These are phyloP conservation scores for Onychomys leucogaster DNA, from an alignment of 2,797 vertebrate species.

Conservation along the genomic window DNA sequence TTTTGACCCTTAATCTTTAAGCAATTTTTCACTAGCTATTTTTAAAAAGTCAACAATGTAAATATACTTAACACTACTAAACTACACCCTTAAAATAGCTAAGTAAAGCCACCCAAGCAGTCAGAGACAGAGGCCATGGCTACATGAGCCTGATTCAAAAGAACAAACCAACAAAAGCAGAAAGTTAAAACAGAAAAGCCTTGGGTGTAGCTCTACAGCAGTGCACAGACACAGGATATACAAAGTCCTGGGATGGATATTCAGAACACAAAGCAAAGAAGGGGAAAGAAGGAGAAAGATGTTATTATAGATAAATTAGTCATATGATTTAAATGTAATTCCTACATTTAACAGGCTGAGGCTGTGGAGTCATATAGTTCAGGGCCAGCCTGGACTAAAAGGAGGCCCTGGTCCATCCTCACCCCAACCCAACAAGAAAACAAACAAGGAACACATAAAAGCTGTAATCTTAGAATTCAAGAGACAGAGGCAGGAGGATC, in stretches of 20 bases:
- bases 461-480: not conserved
- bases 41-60: slow-evolving; percentile 28
- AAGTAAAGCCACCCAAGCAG: not conserved
- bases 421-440: not conserved
- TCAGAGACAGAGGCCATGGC: not conserved
- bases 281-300: not conserved
- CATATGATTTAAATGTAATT: not conserved
- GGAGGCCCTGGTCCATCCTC: not conserved
- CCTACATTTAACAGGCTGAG: not conserved
- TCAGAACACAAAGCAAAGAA: not conserved
- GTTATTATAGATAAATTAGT: not conserved
- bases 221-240: not conserved
- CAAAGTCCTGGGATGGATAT: not conserved
- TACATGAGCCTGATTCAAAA: not conserved
- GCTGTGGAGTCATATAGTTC: not conserved
- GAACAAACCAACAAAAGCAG: not conserved
- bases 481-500: not conserved
- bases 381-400: not conserved
- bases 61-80: slow-evolving; percentile 1
- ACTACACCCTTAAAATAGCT: not conserved
- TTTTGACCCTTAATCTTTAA: not conserved
- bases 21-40: slow-evolving; percentile 16
- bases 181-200: not conserved
- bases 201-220: not conserved
- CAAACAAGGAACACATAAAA: not conserved